Percentiles rank a stretch among this genome's conserved stretches.
Evolutionary conservation across 2,113 vertebrate species (phyloP).

Genomic region (Psittacula cyanocephala): DNA sequence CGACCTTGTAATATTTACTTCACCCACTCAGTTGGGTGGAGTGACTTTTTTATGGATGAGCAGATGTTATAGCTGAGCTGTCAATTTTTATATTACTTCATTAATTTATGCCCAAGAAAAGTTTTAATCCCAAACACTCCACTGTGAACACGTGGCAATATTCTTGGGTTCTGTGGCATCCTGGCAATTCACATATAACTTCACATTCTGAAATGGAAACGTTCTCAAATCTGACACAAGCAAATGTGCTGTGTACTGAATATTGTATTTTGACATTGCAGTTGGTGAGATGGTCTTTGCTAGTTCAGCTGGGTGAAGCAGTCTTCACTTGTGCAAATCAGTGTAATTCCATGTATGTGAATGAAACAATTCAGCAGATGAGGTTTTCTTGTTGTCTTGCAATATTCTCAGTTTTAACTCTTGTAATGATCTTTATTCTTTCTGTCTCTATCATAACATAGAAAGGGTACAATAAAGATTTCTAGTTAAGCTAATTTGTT

Average conservation of each 20-base stretch:
- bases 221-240: not conserved
- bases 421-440: not conserved
- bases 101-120: slow-evolving; percentile 39
- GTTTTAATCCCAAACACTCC: slow-evolving; percentile 11
- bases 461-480: not conserved
- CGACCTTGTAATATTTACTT: slow-evolving; percentile 43
- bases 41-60: slow-evolving; percentile 44
- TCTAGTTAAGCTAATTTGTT: not conserved
- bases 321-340: not conserved
- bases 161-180: not conserved
- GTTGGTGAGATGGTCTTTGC: not conserved
- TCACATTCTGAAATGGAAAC: not conserved
- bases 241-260: not conserved
- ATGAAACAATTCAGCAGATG: not conserved
- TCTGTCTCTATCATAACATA: not conserved
- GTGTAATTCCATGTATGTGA: not conserved
- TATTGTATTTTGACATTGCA: not conserved
- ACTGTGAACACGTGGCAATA: not conserved
- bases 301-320: not conserved
- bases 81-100: slow-evolving; percentile 35
- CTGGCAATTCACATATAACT: not conserved
- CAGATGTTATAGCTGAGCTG: slow-evolving; percentile 41
- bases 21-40: slow-evolving; percentile 57
- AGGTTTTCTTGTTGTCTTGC: not conserved
- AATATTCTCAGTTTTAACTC: not conserved